phyloP scores from a whole-genome alignment of 2,888 invertebrate species.

The Patella pellucida region DNA sequence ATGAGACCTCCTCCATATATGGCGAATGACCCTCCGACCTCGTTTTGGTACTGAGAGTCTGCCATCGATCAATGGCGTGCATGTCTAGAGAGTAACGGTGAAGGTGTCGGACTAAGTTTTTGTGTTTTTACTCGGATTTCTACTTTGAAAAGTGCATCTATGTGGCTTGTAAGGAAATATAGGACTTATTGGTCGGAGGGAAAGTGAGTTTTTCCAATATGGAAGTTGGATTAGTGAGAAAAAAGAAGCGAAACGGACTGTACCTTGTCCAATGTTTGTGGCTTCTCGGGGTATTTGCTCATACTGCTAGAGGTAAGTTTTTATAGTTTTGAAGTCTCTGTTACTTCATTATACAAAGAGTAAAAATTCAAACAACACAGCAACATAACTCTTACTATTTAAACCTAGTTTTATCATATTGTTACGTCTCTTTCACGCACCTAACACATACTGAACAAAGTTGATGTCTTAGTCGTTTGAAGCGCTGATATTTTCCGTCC shows the following conservation, averaged over 20 bases:
- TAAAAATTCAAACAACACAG: too few relatives aligned
- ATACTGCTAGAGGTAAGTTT: background rate
- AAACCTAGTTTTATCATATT: too few relatives aligned
- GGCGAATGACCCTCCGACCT: slow-evolving; percentile 9
- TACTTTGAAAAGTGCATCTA: slow-evolving; percentile 10
- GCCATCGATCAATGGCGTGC: slow-evolving; percentile 7
- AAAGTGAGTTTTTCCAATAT: slow-evolving; percentile 10
- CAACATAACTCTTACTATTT: too few relatives aligned
- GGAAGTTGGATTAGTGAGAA: slow-evolving; percentile 10
- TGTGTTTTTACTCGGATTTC: slow-evolving; percentile 6
- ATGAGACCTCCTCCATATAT: slow-evolving; percentile 4
- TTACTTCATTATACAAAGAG: too few relatives aligned
- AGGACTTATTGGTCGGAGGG: slow-evolving; percentile 10
- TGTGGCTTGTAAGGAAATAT: slow-evolving; percentile 12
- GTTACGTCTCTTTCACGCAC: too few relatives aligned
- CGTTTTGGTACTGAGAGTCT: background rate
- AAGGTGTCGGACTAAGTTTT: slow-evolving; percentile 1
- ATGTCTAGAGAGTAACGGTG: background rate
- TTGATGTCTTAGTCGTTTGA: too few relatives aligned
- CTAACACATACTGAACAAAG: too few relatives aligned
- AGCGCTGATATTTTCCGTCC: too few relatives aligned
- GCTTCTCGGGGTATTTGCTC: background rate
- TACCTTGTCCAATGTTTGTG: slow-evolving; percentile 5
- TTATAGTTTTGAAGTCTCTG: too few relatives aligned
- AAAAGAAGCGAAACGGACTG: slow-evolving; percentile 11